Evolutionary conservation across 2,113 vertebrate species (phyloP).

Genomic region (Grantiella picta): DNA sequence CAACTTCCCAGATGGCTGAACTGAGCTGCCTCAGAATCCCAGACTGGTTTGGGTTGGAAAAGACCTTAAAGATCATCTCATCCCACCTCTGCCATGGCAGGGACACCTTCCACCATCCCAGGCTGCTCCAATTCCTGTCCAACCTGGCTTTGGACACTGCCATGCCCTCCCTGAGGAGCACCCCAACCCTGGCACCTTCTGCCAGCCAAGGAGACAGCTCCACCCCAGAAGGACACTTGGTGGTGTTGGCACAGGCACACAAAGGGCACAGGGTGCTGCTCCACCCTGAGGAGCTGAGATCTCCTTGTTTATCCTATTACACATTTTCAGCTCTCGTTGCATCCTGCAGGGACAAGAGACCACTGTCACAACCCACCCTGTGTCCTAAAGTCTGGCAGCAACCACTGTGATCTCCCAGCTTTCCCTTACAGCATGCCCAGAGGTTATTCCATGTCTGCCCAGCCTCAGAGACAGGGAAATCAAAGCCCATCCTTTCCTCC

Average conservation of each 20-base stretch:
- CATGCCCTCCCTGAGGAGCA: no score
- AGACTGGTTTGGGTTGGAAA: neutral
- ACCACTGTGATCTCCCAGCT: neutral
- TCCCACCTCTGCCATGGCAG: neutral
- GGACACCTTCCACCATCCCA: neutral
- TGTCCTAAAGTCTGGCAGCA: neutral
- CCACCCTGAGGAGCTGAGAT: neutral
- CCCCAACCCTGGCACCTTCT: neutral
- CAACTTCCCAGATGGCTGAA: neutral
- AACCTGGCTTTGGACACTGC: neutral
- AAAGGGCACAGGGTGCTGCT: neutral
- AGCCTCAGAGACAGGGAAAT: neutral
- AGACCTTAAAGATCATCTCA: neutral
- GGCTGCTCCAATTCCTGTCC: neutral
- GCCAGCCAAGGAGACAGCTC: neutral
- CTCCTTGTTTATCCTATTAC: neutral
- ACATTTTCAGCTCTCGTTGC: neutral
- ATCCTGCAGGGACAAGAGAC: neutral
- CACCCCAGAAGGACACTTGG: accelerated
- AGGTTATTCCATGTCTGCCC: neutral
- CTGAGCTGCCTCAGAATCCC: neutral
- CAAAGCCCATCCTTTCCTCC: neutral
- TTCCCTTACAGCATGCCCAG: neutral
- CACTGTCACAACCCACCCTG: neutral
- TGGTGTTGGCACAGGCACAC: neutral